A percentile compares a stretch with the other conserved stretches of the same genome.
Evolutionary conservation across 1,140 invertebrate genomes (phyloP).

Genomic region (Steinernema feltiae): DNA sequence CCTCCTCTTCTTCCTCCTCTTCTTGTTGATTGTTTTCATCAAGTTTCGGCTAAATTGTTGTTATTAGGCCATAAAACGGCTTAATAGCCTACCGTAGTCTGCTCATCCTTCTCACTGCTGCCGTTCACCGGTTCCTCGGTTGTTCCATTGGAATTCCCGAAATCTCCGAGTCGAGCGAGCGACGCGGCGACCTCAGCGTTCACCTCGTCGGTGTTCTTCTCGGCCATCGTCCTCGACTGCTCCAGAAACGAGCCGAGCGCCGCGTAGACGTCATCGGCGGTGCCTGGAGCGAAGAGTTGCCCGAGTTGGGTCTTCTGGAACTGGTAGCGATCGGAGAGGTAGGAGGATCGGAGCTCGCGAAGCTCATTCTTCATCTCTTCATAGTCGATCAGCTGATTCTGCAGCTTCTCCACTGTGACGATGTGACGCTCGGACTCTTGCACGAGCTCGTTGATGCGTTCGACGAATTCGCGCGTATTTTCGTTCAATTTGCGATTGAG

Average conservation of each 20-base stretch:
- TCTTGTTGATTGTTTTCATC: neutral
- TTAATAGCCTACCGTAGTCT: neutral
- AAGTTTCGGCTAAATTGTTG: neutral
- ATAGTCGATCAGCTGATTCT: constrained; percentile 2
- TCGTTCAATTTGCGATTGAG: neutral
- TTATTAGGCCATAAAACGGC: too few relatives aligned
- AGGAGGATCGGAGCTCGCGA: neutral
- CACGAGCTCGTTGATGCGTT: constrained; percentile 8
- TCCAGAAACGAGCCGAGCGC: neutral
- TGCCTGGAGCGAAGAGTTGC: neutral
- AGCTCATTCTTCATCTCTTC: constrained; percentile 10
- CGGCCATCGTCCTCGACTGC: neutral
- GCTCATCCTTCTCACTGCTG: neutral
- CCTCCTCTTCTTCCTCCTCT: constrained; percentile 1
- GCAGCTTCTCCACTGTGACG: neutral
- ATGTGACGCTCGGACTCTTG: neutral
- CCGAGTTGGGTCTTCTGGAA: constrained; percentile 8
- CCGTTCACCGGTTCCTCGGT: neutral
- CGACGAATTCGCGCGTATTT: constrained; percentile 1
- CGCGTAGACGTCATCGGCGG: constrained; percentile 3
- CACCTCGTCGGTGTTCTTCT: constrained; percentile 2
- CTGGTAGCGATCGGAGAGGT: constrained; percentile 9
- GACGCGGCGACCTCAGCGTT: constrained; percentile 1
- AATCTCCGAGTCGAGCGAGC: neutral
- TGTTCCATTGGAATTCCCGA: neutral